phyloP scores from a whole-genome alignment of 2,113 vertebrate species.

The Martes martes region DNA sequence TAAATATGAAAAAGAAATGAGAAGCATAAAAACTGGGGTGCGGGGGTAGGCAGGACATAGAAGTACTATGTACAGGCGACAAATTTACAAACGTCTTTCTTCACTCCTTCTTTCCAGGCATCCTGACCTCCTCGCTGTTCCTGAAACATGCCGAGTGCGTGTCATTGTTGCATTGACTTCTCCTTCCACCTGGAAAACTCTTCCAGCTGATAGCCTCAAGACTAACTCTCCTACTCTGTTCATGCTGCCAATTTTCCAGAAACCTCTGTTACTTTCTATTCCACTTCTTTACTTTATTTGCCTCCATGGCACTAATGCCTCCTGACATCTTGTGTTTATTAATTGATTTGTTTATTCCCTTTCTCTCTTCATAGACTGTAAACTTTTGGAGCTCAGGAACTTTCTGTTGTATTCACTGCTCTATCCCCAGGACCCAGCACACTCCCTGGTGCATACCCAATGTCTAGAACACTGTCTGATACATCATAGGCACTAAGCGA shows the following conservation, averaged over 20 bases:
- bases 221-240: neutral
- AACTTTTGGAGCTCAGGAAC: neutral
- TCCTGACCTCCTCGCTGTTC: neutral
- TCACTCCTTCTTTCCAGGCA: neutral
- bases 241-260: neutral
- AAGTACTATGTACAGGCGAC: neutral
- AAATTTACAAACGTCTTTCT: neutral
- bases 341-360: neutral
- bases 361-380: neutral
- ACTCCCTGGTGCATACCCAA: neutral
- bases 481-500: neutral
- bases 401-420: neutral
- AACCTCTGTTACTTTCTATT: neutral
- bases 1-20: neutral
- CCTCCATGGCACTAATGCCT: neutral
- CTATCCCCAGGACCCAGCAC: neutral
- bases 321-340: neutral
- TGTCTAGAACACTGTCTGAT: neutral
- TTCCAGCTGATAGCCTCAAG: neutral
- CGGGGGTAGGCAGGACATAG: neutral
- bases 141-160: neutral
- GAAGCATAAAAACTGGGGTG: neutral
- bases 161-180: neutral
- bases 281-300: neutral
- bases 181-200: neutral